Conservation (phyloP, 2,888 invertebrate species). For the Anorthoa munda region DNA sequence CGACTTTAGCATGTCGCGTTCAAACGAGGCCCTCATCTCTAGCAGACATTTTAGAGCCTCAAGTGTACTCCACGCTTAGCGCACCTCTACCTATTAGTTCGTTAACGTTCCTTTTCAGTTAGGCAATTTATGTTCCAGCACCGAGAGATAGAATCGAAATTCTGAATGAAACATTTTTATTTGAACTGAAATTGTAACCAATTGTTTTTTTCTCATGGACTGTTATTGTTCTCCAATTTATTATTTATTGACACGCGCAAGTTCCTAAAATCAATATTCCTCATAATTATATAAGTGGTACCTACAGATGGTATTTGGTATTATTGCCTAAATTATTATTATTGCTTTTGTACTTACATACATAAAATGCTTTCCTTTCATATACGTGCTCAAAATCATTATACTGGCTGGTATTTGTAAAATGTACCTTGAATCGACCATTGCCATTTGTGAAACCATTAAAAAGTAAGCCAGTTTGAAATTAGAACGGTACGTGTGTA, state of each 20-base stretch:
- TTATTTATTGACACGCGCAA: constrained; percentile 10
- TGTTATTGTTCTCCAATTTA: background rate
- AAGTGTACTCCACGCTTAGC: constrained; percentile 43
- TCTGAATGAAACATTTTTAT: background rate
- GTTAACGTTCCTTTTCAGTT: constrained; percentile 29
- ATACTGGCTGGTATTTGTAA: constrained; percentile 10
- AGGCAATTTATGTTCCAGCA: constrained; percentile 12
- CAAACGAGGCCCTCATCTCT: constrained; percentile 50
- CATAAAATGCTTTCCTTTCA: background rate
- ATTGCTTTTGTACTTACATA: background rate
- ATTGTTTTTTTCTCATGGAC: background rate
- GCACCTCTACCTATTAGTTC: constrained; percentile 40
- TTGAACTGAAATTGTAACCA: background rate
- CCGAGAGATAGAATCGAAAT: background rate
- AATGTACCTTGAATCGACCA: constrained; percentile 29
- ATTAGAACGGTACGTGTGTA: constrained; percentile 36
- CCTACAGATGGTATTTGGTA: background rate
- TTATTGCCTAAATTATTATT: background rate
- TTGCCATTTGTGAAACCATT: constrained; percentile 16
- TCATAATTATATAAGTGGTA: constrained; percentile 3
- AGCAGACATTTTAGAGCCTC: constrained; percentile 58
- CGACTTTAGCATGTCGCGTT: constrained; percentile 66
- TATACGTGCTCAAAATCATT: constrained; percentile 31
- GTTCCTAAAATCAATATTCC: constrained; percentile 20
- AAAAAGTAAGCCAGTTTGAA: constrained; percentile 30